These are phyloP conservation scores for Aporophyla nigra DNA, from an alignment of 2,888 invertebrate genomes.

Conservation along the genomic window DNA sequence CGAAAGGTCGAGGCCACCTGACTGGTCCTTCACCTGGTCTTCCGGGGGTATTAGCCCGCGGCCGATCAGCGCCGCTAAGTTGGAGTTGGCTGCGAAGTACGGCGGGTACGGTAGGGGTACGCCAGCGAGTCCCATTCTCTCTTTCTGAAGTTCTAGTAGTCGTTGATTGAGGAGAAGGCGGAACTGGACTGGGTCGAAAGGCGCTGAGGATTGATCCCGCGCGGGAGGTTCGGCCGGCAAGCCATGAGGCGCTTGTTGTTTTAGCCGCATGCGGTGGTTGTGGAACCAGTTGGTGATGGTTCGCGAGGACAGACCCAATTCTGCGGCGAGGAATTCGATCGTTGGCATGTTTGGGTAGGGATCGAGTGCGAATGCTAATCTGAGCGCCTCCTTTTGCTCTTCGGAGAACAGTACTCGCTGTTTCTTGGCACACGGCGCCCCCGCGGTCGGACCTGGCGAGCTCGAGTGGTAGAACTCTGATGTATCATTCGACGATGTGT, in stretches of 20 bases:
- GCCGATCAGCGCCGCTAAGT: constrained; percentile 94
- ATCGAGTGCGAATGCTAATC: constrained; percentile 98
- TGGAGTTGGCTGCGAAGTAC: constrained; percentile 94
- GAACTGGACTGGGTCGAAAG: constrained; percentile 98
- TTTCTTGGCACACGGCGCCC: constrained; percentile 97
- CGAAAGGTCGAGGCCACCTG: constrained; percentile 96
- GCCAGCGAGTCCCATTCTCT: constrained; percentile 94
- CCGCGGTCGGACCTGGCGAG: constrained; percentile 94
- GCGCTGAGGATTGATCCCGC: constrained; percentile 93
- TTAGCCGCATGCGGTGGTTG: constrained; percentile 99
- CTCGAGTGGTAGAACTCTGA: constrained; percentile 97
- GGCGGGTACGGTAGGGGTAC: constrained; percentile 95
- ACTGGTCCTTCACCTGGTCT: constrained; percentile 93
- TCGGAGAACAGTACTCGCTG: constrained; percentile 99
- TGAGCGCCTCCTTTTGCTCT: constrained; percentile 99
- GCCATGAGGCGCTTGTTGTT: constrained; percentile 96
- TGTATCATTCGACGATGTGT: constrained; percentile 96
- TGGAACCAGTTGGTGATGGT: constrained; percentile 99
- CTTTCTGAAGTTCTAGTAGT: constrained; percentile 96
- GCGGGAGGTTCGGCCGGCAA: constrained; percentile 94
- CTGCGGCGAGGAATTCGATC: constrained; percentile 98
- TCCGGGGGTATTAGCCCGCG: constrained; percentile 92
- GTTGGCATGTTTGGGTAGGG: constrained; percentile 99
- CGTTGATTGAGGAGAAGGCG: constrained; percentile 96
- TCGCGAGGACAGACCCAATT: constrained; percentile 97